Conservation (phyloP, 2,888 invertebrate species). For the Eumerus sabulonum region DNA sequence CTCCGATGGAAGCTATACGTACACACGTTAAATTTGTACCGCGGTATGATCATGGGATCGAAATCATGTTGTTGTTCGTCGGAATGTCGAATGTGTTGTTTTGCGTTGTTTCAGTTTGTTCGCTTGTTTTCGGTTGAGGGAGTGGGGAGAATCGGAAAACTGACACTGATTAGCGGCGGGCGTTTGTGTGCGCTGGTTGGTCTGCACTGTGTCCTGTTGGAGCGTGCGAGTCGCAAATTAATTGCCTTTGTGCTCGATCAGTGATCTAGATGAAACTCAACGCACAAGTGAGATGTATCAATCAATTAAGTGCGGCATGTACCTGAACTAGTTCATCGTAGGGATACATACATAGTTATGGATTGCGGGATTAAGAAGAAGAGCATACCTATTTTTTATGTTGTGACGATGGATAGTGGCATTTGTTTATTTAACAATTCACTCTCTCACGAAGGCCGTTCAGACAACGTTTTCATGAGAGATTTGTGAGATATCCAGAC, state of each 20-base stretch:
- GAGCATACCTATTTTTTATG: too few relatives aligned
- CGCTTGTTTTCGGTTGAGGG: background rate
- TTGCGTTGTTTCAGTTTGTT: slow-evolving; percentile 3
- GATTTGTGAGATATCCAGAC: too few relatives aligned
- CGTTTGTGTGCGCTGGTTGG: slow-evolving; percentile 10
- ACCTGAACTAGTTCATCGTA: slow-evolving; percentile 29
- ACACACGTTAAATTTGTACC: slow-evolving; percentile 55
- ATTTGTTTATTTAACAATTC: too few relatives aligned
- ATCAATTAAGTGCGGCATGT: slow-evolving; percentile 32
- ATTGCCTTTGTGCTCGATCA: slow-evolving; percentile 34
- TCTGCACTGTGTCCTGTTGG: slow-evolving; percentile 15
- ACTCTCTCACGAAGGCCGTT: too few relatives aligned
- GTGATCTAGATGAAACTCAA: slow-evolving; percentile 29
- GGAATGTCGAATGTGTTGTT: slow-evolving; percentile 59
- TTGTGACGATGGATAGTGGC: too few relatives aligned
- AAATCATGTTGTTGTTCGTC: slow-evolving; percentile 44
- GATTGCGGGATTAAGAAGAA: too few relatives aligned
- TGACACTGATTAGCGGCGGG: slow-evolving; percentile 32
- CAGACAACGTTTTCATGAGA: too few relatives aligned
- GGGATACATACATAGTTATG: background rate
- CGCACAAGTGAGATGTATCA: slow-evolving; percentile 53
- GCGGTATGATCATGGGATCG: slow-evolving; percentile 41
- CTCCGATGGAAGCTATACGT: slow-evolving; percentile 40
- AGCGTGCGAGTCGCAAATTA: slow-evolving; percentile 48
- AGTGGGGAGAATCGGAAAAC: slow-evolving; percentile 18